Percentiles rank a stretch among this genome's conserved stretches.
Evolutionary conservation across 1,140 invertebrate species (phyloP).

Genomic region (Chymomyza costata): DNA sequence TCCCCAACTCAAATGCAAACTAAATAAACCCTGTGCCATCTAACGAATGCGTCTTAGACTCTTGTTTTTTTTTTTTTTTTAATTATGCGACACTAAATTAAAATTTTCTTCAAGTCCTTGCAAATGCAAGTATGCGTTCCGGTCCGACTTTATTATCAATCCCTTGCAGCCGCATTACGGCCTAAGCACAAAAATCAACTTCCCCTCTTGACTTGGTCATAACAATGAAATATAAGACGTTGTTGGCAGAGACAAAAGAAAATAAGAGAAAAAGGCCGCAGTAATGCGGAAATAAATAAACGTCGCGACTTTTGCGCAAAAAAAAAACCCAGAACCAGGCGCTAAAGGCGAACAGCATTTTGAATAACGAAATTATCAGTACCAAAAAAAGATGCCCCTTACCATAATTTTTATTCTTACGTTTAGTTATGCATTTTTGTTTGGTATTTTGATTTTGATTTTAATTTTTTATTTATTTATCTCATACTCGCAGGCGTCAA

Average conservation of each 20-base stretch:
- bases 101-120: conserved; percentile 35
- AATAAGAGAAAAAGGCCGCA: conserved; percentile 33
- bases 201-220: conserved; percentile 4
- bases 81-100: conserved; percentile 72
- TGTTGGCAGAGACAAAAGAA: conserved; percentile 10
- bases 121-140: conserved; percentile 2
- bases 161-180: conserved; percentile 26
- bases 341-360: conserved; percentile 55
- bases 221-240: conserved; percentile 50
- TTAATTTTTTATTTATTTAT: conserved; percentile 50
- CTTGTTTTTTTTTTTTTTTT: too few relatives aligned
- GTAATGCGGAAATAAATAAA: conserved; percentile 72
- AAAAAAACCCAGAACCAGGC: conserved; percentile 29
- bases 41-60: too few relatives aligned
- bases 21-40: too few relatives aligned
- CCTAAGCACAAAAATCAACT: conserved; percentile 41
- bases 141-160: conserved; percentile 41
- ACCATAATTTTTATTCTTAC: conserved; percentile 18
- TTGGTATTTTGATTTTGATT: conserved; percentile 31
- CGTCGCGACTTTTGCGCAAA: conserved; percentile 48
- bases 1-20: too few relatives aligned
- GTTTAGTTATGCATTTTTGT: conserved; percentile 64
- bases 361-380: conserved; percentile 75
- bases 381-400: too few relatives aligned
- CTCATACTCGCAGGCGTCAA: conserved; percentile 38